Evolutionary conservation across 2,888 invertebrate species (phyloP).

Genomic region (Anaspis maculata): DNA sequence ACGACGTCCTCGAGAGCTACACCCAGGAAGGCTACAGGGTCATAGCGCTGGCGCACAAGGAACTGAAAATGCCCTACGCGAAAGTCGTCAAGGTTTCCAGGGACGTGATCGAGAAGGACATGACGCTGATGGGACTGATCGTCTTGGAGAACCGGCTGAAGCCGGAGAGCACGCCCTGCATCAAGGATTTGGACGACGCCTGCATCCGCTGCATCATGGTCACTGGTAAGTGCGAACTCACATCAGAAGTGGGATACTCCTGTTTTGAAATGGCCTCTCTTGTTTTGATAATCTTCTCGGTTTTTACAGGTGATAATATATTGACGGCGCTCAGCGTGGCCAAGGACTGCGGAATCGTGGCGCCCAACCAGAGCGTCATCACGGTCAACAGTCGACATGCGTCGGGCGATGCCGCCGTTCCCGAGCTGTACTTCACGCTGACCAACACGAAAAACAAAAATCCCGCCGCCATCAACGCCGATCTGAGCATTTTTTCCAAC

Average conservation of each 20-base stretch:
- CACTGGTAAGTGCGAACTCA: too few relatives aligned
- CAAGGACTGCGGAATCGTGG: conserved; percentile 80
- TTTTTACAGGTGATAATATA: conserved; percentile 72
- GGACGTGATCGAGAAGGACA: conserved; percentile 71
- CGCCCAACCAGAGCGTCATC: conserved; percentile 44
- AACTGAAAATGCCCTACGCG: conserved; percentile 58
- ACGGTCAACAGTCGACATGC: conserved; percentile 35
- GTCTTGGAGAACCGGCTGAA: conserved; percentile 94
- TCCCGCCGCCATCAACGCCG: conserved; percentile 1
- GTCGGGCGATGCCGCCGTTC: conserved; percentile 37
- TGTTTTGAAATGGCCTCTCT: too few relatives aligned
- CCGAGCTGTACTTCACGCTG: conserved; percentile 46
- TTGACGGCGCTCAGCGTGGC: conserved; percentile 91
- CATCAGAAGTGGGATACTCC: too few relatives aligned
- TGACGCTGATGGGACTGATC: conserved; percentile 80
- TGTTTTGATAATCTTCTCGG: too few relatives aligned
- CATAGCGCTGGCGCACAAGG: conserved; percentile 76
- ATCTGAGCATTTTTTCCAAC: conserved; percentile 40
- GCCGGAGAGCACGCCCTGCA: conserved; percentile 75
- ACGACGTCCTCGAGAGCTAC: conserved; percentile 69
- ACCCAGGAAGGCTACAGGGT: conserved; percentile 91
- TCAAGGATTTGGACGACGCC: conserved; percentile 71
- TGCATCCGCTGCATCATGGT: conserved; percentile 94
- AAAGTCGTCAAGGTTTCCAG: conserved; percentile 64
- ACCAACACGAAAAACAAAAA: conserved; percentile 38